Evolutionary conservation across 2,113 vertebrate species (phyloP).

Genomic region (Phalacrocorax aristotelis): DNA sequence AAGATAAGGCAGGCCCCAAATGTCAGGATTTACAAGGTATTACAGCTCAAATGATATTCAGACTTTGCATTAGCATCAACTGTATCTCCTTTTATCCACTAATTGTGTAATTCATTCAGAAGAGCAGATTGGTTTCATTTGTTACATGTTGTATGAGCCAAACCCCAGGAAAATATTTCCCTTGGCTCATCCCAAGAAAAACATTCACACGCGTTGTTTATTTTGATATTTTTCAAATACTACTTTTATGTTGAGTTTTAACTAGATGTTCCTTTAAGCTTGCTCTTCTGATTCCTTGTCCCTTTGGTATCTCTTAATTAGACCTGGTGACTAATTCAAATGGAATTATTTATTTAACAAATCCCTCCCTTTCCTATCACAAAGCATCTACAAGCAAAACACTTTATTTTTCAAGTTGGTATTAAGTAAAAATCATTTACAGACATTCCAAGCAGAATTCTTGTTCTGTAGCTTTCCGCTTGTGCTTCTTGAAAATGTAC

Average conservation of each 20-base stretch:
- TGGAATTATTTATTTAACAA: slow-evolving; percentile 52
- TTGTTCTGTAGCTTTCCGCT: background rate
- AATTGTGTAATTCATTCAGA: slow-evolving; percentile 37
- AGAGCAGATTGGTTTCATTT: slow-evolving; percentile 52
- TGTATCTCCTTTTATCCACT: background rate
- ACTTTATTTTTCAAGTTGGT: background rate
- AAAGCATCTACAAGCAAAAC: slow-evolving; percentile 1
- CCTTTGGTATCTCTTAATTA: slow-evolving; percentile 46
- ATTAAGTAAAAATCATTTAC: slow-evolving; percentile 14
- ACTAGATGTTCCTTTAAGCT: slow-evolving; percentile 18
- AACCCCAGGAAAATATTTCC: slow-evolving; percentile 56
- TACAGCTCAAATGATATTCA: background rate
- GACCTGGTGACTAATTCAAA: slow-evolving; percentile 47
- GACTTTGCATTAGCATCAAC: background rate
- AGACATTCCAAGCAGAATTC: background rate
- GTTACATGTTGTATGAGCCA: slow-evolving; percentile 19
- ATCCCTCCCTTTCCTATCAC: background rate
- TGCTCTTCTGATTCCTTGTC: background rate
- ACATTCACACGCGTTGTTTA: slow-evolving; percentile 19
- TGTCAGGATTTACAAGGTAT: background rate
- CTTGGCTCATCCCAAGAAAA: slow-evolving; percentile 46
- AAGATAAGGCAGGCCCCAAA: background rate
- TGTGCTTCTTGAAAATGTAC: background rate
- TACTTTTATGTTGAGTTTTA: slow-evolving; percentile 47
- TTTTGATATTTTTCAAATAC: slow-evolving; percentile 36